Evolutionary conservation across 2,888 invertebrate species (phyloP).

Genomic region (Metopia argyrocephala): DNA sequence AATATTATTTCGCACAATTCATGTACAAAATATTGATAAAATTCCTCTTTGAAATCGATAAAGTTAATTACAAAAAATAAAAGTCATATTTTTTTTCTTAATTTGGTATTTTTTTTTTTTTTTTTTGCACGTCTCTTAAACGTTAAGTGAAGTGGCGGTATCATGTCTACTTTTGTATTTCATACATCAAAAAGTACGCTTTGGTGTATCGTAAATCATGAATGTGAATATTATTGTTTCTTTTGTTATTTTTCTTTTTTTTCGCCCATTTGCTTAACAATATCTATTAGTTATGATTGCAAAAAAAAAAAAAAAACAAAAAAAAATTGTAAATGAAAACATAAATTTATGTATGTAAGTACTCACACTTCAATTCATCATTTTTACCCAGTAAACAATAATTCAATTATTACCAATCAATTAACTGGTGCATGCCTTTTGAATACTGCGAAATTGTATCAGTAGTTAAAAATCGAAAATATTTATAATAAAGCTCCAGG

Average conservation of each 20-base stretch:
- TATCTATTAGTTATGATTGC: background rate
- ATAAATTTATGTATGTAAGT: background rate
- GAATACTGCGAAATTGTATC: no score
- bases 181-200: background rate
- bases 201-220: constrained; percentile 2
- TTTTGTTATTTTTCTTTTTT: background rate
- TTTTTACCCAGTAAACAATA: background rate
- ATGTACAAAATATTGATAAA: constrained; percentile 11
- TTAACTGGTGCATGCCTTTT: no score
- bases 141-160: constrained; percentile 30
- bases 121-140: background rate
- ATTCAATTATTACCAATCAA: no score
- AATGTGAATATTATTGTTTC: constrained; percentile 7
- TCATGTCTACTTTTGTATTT: constrained; percentile 36
- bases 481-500: no score
- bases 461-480: no score
- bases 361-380: background rate
- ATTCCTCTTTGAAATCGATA: constrained; percentile 32
- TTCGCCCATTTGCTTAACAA: background rate
- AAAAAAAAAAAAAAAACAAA: constrained; percentile 19
- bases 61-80: constrained; percentile 43
- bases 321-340: background rate
- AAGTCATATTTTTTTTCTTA: constrained; percentile 1
- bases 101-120: no score
- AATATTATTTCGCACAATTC: background rate